phyloP scores from a whole-genome alignment of 2,113 vertebrate genomes.

The Stercorarius parasiticus region DNA sequence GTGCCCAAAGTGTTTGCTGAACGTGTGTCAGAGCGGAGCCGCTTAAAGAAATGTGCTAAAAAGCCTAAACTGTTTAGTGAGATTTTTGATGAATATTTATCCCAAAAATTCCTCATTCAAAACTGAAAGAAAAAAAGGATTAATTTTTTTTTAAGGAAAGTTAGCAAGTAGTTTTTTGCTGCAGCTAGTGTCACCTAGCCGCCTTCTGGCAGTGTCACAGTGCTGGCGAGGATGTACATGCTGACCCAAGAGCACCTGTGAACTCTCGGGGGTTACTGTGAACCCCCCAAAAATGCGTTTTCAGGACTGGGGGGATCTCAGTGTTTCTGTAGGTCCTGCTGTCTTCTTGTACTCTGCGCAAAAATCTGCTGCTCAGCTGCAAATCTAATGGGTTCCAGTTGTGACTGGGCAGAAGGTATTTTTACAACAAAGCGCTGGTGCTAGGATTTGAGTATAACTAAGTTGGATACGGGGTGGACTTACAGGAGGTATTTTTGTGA shows the following conservation, averaged over 20 bases:
- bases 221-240: neutral
- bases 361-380: neutral
- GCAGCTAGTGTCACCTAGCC: accelerated
- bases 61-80: neutral
- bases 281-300: accelerated
- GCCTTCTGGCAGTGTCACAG: neutral
- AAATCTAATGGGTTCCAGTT: conserved; percentile 1
- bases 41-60: neutral
- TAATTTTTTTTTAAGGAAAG: neutral
- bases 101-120: neutral
- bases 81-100: neutral
- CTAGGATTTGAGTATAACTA: neutral
- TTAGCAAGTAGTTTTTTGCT: neutral
- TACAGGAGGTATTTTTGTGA: conserved; percentile 29
- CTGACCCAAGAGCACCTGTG: neutral
- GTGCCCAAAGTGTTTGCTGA: neutral
- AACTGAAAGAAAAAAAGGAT: neutral
- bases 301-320: neutral
- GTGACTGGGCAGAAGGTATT: neutral
- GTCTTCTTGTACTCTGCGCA: neutral
- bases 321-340: neutral
- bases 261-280: accelerated
- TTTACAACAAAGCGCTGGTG: neutral
- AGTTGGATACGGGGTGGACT: neutral
- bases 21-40: neutral